Evolutionary conservation across 23 tunicate genomes (phyloP).

Genomic region (Ascidia mentula): DNA sequence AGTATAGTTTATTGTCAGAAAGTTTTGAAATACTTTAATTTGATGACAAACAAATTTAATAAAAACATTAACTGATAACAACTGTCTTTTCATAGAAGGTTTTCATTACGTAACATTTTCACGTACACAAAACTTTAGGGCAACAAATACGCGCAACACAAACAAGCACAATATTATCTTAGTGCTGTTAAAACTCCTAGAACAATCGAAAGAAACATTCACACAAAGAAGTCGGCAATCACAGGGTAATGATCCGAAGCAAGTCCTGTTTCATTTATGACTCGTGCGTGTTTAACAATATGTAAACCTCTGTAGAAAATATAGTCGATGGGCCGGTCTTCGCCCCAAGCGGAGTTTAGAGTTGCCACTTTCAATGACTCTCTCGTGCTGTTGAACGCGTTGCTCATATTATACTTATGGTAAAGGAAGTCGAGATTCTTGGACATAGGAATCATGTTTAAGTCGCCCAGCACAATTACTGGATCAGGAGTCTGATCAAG

Average conservation of each 20-base stretch:
- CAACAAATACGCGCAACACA: no score
- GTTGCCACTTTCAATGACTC: background rate
- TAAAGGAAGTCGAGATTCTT: background rate
- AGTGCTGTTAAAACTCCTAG: no score
- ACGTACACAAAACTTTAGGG: no score
- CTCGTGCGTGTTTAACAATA: background rate
- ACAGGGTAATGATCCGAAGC: conserved; percentile 21
- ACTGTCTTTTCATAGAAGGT: no score
- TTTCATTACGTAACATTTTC: no score
- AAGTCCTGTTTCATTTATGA: conserved; percentile 7
- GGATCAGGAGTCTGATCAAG: conserved; percentile 17
- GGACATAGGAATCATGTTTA: background rate
- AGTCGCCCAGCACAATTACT: conserved; percentile 10
- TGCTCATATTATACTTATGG: background rate
- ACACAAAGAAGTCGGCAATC: conserved; percentile 11
- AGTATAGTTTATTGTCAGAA: no score
- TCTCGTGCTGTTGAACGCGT: background rate
- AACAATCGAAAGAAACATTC: no score
- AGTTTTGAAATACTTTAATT: no score
- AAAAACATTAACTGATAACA: no score
- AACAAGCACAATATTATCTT: no score
- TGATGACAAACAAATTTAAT: no score
- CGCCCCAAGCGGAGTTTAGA: background rate
- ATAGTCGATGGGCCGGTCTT: background rate
- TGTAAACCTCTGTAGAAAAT: conserved; percentile 14